Evolutionary conservation across 2,113 vertebrate genomes (phyloP), one percentile per base, ranked within the genome.

Genomic region (Prochilodus magdalenae): DNA sequence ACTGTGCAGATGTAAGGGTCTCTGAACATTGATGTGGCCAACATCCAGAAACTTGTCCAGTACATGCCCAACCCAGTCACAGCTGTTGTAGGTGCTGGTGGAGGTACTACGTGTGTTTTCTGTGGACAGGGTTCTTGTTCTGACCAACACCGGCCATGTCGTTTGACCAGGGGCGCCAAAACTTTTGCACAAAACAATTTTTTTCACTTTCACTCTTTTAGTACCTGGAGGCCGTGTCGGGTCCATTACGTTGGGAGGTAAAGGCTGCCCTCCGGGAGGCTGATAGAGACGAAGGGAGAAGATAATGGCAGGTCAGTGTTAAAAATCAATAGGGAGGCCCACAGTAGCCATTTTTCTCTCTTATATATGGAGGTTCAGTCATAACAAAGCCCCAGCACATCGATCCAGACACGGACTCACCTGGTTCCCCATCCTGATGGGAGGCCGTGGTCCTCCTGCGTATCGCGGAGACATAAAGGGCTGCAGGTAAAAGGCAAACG

Each of bases 381-480:
- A 60, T 60, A 60, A 60, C 24, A 60, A 60, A 60, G 24, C n/a
- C 11, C 22, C 57, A 57, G 53, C 18, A 4, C 33, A 36, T 69
- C 18, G 16, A 22, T 36, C 22, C 24, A 30, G 49, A 2, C 70
- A 11, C 11, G 13, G 36, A 13, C 83, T 87, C 87, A 95, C 95
- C 94, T 95, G 96, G 90, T 91, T 95, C 49, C 95, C 94, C 95
- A 97, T 96, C 86, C 96, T 93, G 72, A 97, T 93, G 18, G 94
- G 73, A 40, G 95, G 94, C 73, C 96, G 93, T 55, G 95, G 95
- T 69, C 96, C 95, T 84, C 95, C 96, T 70, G 96, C 95, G 90
- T 96, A 97, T 79, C 96, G 93, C 0, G 95, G 95, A 79, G 96
- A 96, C 95, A 97, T 96, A 89, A 97, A 97, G 59, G 96, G 94